Percentiles rank a stretch among this genome's conserved stretches.
phyloP scores from a whole-genome alignment of 2,888 invertebrate species.

The Lysandra bellargus region DNA sequence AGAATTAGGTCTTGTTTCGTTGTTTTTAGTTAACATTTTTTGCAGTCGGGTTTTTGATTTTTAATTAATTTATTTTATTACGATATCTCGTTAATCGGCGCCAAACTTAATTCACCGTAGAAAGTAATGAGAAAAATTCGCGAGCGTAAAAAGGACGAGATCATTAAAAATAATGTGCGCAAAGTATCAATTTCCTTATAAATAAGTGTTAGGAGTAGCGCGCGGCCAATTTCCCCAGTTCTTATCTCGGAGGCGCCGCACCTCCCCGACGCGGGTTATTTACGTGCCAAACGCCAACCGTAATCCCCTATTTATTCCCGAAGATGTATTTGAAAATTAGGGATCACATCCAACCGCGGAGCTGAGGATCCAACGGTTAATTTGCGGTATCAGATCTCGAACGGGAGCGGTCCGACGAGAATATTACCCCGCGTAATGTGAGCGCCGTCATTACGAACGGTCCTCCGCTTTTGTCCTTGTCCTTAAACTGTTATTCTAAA shows the following conservation, averaged over 20 bases:
- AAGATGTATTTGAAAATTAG: slow-evolving; percentile 81
- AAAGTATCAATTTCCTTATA: slow-evolving; percentile 36
- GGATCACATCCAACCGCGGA: slow-evolving; percentile 68
- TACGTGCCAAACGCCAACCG: slow-evolving; percentile 71
- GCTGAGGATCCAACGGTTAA: slow-evolving; percentile 61
- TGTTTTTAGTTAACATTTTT: no score
- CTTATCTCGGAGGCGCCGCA: slow-evolving; percentile 65
- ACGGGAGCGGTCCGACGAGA: slow-evolving; percentile 43
- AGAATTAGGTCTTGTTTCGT: no score
- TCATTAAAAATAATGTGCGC: slow-evolving; percentile 29
- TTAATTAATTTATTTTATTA: background rate
- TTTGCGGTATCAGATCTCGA: slow-evolving; percentile 53
- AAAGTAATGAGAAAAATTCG: slow-evolving; percentile 10
- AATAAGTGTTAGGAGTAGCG: slow-evolving; percentile 41
- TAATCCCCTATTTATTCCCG: slow-evolving; percentile 79
- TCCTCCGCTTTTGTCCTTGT: slow-evolving; percentile 7
- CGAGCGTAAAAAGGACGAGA: slow-evolving; percentile 8
- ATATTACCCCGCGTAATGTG: slow-evolving; percentile 43
- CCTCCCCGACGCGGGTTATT: slow-evolving; percentile 75
- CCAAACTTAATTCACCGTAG: slow-evolving; percentile 6
- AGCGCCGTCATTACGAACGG: background rate
- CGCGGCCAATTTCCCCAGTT: slow-evolving; percentile 65
- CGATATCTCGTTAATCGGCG: slow-evolving; percentile 10
- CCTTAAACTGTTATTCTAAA: slow-evolving; percentile 8
- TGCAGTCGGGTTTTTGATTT: no score